Base-by-base conservation (phyloP, 2,113 vertebrate species). In the Pyrgilauda ruficollis region DNA sequence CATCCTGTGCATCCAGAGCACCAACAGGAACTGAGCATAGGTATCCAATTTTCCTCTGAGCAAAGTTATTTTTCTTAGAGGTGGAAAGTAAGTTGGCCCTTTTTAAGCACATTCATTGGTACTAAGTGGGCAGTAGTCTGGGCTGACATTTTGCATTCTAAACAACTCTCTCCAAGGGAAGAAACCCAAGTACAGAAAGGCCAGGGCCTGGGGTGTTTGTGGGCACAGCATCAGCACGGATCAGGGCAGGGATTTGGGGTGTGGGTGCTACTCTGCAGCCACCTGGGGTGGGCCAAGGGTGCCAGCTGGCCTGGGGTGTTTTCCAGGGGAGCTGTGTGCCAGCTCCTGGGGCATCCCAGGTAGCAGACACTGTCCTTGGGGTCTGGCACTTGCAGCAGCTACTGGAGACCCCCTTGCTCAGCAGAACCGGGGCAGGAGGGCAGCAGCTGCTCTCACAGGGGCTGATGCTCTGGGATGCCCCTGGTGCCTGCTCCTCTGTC, bases 1-100 rank as follows among this genome's bases (percentile, higher is more conserved):
- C 83, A 68, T 78, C 96, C 90, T 26, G 13, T 83, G 94, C 78
- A 86, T 86, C 93, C 93, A 84, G 84, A 96, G 87, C 95, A 88
- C 72, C 31, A 33, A 1, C 86, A 86, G 35, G 92, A 90, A 50
- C 52, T 35, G 76, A 93, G 76, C 2, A 4, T 8, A 55, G 94
- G 87, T 97, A 91, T 93, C 94, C 62, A n/a, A 1, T 87, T 69
- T 90, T 49, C 70, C 58, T 96, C 37, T 7, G 6, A 73, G 90
- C 58, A 67, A 82, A 94, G 86, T 94, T 92, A 35, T 88, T 94
- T 96, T 95, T 86, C 77, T 69, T 64, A 44, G 22, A 35, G 27
- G 64, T 93, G 58, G 30, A 63, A 95, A 96, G 62, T 68, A 76
- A 82, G 91, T 87, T 90, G 63, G 15, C 58, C 72, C 76, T 90